A percentile compares a stretch with the other conserved stretches of the same genome.
Conservation (phyloP, 1,140 invertebrate genomes). For the Camponotus pennsylvanicus region DNA sequence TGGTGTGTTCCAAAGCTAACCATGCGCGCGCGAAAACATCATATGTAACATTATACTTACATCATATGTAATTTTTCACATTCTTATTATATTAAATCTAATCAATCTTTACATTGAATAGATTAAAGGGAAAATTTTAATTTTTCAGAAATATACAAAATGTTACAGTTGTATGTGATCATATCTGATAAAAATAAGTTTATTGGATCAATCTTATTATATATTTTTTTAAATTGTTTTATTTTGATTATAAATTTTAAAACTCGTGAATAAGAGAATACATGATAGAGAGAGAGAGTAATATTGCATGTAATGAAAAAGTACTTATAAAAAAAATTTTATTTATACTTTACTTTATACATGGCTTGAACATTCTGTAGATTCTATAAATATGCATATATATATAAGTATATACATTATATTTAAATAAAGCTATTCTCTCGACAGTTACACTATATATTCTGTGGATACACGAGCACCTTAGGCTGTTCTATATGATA, state of each 20-base stretch:
- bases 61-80: too few relatives aligned
- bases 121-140: too few relatives aligned
- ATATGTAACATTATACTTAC: too few relatives aligned
- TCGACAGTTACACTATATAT: slow-evolving; percentile 38
- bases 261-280: background rate
- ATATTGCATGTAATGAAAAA: background rate
- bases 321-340: slow-evolving; percentile 56
- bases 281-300: background rate
- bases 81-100: too few relatives aligned
- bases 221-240: background rate
- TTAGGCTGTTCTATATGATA: slow-evolving; percentile 8
- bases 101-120: background rate
- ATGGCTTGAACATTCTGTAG: slow-evolving; percentile 49
- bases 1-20: background rate
- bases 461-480: slow-evolving; percentile 42
- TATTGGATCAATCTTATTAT: too few relatives aligned
- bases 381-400: slow-evolving; percentile 60
- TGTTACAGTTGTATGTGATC: too few relatives aligned
- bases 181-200: too few relatives aligned
- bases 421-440: slow-evolving; percentile 58
- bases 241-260: background rate
- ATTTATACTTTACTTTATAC: slow-evolving; percentile 51
- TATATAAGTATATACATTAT: slow-evolving; percentile 58
- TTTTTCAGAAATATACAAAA: too few relatives aligned
- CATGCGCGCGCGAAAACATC: too few relatives aligned